A percentile compares a stretch with the other conserved stretches of the same genome.
These are phyloP conservation scores for Botia kubotai DNA, from an alignment of 2,797 vertebrate genomes.

Conservation along the genomic window DNA sequence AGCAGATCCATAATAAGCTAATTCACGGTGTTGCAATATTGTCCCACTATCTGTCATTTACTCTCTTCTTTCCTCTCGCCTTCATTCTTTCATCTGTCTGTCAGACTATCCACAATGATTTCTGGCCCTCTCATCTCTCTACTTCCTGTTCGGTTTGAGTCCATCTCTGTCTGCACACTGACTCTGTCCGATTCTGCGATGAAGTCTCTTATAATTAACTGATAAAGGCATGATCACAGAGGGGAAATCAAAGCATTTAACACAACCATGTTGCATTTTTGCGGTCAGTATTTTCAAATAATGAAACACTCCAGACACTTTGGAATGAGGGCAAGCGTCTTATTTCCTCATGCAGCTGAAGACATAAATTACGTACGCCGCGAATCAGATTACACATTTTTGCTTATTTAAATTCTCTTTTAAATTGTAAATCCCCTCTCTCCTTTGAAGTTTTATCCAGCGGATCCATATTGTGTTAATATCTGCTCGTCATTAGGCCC, in stretches of 20 bases:
- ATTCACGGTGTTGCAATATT: slow-evolving; percentile 32
- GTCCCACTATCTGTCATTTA: slow-evolving; percentile 11
- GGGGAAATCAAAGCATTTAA: neutral
- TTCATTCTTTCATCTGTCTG: slow-evolving; percentile 18
- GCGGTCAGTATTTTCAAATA: slow-evolving; percentile 4
- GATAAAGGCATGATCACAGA: slow-evolving; percentile 16
- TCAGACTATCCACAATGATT: neutral
- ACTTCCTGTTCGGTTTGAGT: slow-evolving; percentile 4
- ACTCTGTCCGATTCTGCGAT: neutral
- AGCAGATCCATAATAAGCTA: slow-evolving; percentile 31
- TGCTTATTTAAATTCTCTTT: neutral
- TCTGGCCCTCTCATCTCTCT: slow-evolving; percentile 2
- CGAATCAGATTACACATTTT: slow-evolving; percentile 25
- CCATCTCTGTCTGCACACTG: slow-evolving; percentile 6
- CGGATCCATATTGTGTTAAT: neutral
- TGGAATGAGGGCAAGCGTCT: slow-evolving; percentile 9
- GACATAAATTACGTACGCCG: slow-evolving; percentile 9
- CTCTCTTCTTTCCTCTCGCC: slow-evolving; percentile 2
- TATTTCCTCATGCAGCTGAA: slow-evolving; percentile 6
- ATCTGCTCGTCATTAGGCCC: neutral
- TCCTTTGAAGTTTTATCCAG: neutral
- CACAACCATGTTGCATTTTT: slow-evolving; percentile 13
- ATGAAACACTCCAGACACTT: slow-evolving; percentile 15
- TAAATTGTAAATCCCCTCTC: neutral
- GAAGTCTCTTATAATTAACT: slow-evolving; percentile 9